phyloP scores from a whole-genome alignment of 2,797 vertebrate species.

The Microctenopoma steveboyesi region DNA sequence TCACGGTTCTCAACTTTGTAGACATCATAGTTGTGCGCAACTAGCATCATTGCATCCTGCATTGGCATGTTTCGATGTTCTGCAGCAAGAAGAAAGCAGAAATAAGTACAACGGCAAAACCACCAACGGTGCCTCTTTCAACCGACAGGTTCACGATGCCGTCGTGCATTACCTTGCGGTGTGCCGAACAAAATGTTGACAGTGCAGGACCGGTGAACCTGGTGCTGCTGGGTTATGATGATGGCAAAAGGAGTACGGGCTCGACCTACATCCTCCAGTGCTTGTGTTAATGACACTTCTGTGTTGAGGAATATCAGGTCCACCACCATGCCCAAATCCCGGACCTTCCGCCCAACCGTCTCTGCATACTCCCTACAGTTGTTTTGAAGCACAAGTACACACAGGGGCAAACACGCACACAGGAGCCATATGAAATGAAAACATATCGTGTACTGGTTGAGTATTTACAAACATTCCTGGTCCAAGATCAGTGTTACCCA shows the following conservation, averaged over 20 bases:
- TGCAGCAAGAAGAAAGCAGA: constrained; percentile 54
- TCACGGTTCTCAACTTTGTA: constrained; percentile 93
- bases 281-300: constrained; percentile 95
- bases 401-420: constrained; percentile 29
- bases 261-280: constrained; percentile 94
- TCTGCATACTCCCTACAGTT: constrained; percentile 94
- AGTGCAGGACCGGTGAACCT: constrained; percentile 97
- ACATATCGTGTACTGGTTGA: background rate
- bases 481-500: background rate
- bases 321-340: constrained; percentile 97
- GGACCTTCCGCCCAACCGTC: constrained; percentile 94
- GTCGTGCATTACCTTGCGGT: constrained; percentile 89
- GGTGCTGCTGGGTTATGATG: constrained; percentile 97
- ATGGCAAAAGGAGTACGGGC: constrained; percentile 98
- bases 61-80: constrained; percentile 99
- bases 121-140: background rate
- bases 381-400: constrained; percentile 50
- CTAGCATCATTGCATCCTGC: constrained; percentile 96
- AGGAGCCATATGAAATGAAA: constrained; percentile 66
- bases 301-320: constrained; percentile 99
- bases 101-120: background rate
- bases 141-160: background rate
- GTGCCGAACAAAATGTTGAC: constrained; percentile 99
- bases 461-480: background rate
- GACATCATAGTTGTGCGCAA: constrained; percentile 93